A percentile compares a stretch with the other conserved stretches of the same genome.
phyloP scores from a whole-genome alignment of 2,888 invertebrate genomes.

The Dastarcus helophoroides region DNA sequence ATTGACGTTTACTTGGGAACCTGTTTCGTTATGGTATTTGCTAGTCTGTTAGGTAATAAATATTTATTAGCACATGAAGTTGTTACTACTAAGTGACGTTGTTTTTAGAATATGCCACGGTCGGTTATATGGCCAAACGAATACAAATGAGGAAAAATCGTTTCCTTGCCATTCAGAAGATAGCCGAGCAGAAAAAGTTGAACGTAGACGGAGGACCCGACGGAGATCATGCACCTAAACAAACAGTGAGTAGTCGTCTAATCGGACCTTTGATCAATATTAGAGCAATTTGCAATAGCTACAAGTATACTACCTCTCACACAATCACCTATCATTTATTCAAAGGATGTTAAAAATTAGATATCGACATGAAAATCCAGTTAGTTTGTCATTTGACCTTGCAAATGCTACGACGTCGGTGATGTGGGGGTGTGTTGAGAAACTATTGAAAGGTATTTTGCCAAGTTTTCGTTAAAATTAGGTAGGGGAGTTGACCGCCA shows the following conservation, averaged over 20 bases:
- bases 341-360: too few species aligned
- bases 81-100: neutral
- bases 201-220: constrained; percentile 67
- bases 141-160: constrained; percentile 93
- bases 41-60: constrained; percentile 73
- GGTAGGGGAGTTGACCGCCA: too few species aligned
- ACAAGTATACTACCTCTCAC: too few species aligned
- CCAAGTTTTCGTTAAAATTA: too few species aligned
- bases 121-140: constrained; percentile 95
- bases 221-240: constrained; percentile 66
- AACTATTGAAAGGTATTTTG: too few species aligned
- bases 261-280: too few species aligned
- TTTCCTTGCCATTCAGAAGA: constrained; percentile 81
- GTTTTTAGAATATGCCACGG: constrained; percentile 87
- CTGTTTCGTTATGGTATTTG: constrained; percentile 99
- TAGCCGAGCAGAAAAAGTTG: constrained; percentile 83
- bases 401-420: too few species aligned
- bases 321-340: too few species aligned
- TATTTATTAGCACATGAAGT: neutral
- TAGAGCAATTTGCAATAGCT: too few species aligned
- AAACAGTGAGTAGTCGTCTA: constrained; percentile 65
- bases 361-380: too few species aligned
- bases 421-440: too few species aligned
- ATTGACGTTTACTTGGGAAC: constrained; percentile 96
- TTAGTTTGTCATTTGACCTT: too few species aligned